Base-by-base conservation (phyloP, 2,888 invertebrate species). In the Protula sp. region DNA sequence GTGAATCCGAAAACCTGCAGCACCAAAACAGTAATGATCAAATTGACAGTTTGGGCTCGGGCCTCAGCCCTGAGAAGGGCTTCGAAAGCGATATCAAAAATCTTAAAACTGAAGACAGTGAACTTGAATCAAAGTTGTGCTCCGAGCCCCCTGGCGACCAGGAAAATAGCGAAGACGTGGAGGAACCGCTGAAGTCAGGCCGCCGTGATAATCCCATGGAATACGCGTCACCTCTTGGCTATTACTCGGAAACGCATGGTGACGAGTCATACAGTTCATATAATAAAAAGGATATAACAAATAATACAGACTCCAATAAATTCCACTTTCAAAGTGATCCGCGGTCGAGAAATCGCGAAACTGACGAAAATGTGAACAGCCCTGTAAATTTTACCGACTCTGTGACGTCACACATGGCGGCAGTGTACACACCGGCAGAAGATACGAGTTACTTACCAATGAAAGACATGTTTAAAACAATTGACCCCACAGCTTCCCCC, bases 401-500 rank as follows among this genome's bases (percentile, higher is more conserved):
- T 38, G 9, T 19, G 19, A 9, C 9, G 9, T 19, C 38, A 38
- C 9, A 38, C 9, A 38, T 38, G 38, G 38, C 9, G 9, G 38
- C 38, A 9, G 9, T 19, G 9, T 38, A 38, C 19, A 38, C 19
- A 38, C 9, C 9, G 38, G 9, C 19, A 19, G 38, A 38, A 14
- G 38, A 38, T 19, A 38, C 9, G 38, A 9, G 9, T 14, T 9
- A 38, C 9, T 14, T 14, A 19, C 19, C 38, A 5, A 65, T 80
- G 27, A 80, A 79, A 65, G 79, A 79, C 57, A 71, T 79, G 59
- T 81, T 81, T 68, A 79, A 80, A 68, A 77, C 79, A n/a, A 79
- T 79, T 57, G 81, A 81, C 63, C 81, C 81, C 0, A 81, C 81
- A 22, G 81, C 81, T 2, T 81, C 81, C 27, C 81, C 81, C 24